Conservation (phyloP, 2,113 vertebrate species). For the Vulpes vulpes region DNA sequence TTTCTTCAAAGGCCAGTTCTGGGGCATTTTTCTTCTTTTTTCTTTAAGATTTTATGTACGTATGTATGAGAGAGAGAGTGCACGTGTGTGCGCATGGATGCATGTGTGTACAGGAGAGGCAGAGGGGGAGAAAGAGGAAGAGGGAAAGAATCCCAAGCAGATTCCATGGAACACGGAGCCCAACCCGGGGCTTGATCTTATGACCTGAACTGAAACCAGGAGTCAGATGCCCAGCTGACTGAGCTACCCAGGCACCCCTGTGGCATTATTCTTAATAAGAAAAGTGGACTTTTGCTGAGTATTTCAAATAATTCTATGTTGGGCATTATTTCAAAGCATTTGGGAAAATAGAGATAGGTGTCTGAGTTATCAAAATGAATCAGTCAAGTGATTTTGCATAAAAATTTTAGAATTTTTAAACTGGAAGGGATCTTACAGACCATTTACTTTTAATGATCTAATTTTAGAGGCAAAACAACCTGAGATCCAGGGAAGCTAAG, state of each 20-base stretch:
- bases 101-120: neutral
- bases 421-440: neutral
- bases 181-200: neutral
- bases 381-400: neutral
- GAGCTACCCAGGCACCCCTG: neutral
- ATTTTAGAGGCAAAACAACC: neutral
- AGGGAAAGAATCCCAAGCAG: neutral
- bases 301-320: constrained; percentile 44
- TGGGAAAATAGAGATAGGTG: neutral
- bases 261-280: neutral
- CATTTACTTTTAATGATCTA: neutral
- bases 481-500: neutral
- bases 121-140: neutral
- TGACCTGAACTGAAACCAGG: neutral
- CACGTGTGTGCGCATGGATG: no score
- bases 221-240: neutral
- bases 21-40: neutral
- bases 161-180: neutral
- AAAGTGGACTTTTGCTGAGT: neutral
- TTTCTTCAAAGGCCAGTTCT: neutral
- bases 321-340: neutral
- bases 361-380: constrained; percentile 18
- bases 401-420: constrained; percentile 32
- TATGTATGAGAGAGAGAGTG: neutral
- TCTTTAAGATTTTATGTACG: neutral